Evolutionary conservation across 2,888 invertebrate genomes (phyloP).

Genomic region (Drosophila emarginata): DNA sequence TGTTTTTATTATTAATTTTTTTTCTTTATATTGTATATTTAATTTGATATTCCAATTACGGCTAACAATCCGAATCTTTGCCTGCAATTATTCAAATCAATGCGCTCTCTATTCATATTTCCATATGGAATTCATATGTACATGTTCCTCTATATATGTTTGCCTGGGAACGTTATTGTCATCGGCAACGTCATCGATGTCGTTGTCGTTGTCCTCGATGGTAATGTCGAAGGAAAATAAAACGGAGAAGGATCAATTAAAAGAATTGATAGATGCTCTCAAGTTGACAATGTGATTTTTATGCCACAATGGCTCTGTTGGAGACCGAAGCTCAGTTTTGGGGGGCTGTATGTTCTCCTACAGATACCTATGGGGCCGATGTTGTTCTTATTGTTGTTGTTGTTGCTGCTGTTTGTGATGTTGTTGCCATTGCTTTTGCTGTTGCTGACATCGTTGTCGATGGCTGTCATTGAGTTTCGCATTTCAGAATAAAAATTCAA

Average conservation of each 20-base stretch:
- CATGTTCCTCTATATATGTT: not conserved
- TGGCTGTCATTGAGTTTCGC: constrained; percentile 69
- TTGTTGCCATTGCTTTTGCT: constrained; percentile 15
- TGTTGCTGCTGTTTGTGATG: constrained; percentile 16
- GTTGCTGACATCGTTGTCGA: constrained; percentile 49
- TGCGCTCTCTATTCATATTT: not conserved
- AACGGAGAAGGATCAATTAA: constrained; percentile 63
- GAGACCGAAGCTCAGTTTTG: constrained; percentile 19
- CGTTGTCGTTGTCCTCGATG: not conserved
- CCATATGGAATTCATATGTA: constrained; percentile 9
- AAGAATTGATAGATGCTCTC: constrained; percentile 67
- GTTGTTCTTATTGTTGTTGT: too few species aligned
- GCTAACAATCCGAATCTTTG: not conserved
- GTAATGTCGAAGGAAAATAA: constrained; percentile 25
- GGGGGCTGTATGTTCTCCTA: not conserved
- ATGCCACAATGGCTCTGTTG: constrained; percentile 47
- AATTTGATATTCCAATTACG: not conserved
- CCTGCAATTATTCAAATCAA: constrained; percentile 12
- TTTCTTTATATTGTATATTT: too few species aligned
- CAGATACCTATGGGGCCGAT: not conserved
- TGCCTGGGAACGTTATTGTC: not conserved
- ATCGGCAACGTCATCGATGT: not conserved
- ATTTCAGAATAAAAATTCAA: constrained; percentile 67
- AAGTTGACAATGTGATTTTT: constrained; percentile 66
- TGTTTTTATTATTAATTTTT: too few species aligned